phyloP scores from a whole-genome alignment of 2,113 vertebrate genomes.

The Platycercus adscitus region DNA sequence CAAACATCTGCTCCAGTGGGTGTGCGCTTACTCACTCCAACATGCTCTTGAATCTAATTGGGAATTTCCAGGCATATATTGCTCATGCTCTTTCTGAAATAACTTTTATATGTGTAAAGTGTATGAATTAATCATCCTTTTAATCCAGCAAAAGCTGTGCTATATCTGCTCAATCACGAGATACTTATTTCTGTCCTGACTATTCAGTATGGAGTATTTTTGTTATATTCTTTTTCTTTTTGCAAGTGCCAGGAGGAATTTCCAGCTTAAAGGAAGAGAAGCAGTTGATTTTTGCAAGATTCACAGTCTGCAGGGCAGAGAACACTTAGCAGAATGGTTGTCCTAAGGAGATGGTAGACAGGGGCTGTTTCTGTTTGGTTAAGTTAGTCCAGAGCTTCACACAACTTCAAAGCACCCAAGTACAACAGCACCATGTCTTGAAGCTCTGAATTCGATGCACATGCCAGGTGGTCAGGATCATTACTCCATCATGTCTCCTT shows the following conservation, averaged over 20 bases:
- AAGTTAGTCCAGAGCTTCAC: not conserved
- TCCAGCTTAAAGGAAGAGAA: not conserved
- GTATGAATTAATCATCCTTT: slow-evolving; percentile 69
- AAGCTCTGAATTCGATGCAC: fast-evolving
- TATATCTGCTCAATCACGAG: slow-evolving; percentile 43
- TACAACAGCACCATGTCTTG: fast-evolving
- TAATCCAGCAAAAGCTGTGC: slow-evolving; percentile 29
- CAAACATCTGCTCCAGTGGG: slow-evolving; percentile 68
- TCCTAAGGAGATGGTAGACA: fast-evolving
- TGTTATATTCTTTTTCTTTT: not conserved
- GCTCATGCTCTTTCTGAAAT: slow-evolving; percentile 67
- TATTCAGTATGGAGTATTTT: slow-evolving; percentile 23
- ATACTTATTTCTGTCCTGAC: slow-evolving; percentile 35
- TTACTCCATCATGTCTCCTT: fast-evolving
- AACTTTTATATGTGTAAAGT: slow-evolving; percentile 61
- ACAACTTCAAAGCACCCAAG: fast-evolving
- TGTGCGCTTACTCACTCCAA: slow-evolving; percentile 49
- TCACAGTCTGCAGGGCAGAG: not conserved
- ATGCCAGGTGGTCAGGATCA: not conserved
- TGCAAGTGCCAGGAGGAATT: not conserved
- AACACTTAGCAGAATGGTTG: not conserved
- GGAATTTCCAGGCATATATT: slow-evolving; percentile 69
- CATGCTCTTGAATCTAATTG: slow-evolving; percentile 61
- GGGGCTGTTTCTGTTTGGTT: not conserved
- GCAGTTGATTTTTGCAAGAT: not conserved